Evolutionary conservation across 2,113 vertebrate species (phyloP).

Genomic region (Salvelinus alpinus): DNA sequence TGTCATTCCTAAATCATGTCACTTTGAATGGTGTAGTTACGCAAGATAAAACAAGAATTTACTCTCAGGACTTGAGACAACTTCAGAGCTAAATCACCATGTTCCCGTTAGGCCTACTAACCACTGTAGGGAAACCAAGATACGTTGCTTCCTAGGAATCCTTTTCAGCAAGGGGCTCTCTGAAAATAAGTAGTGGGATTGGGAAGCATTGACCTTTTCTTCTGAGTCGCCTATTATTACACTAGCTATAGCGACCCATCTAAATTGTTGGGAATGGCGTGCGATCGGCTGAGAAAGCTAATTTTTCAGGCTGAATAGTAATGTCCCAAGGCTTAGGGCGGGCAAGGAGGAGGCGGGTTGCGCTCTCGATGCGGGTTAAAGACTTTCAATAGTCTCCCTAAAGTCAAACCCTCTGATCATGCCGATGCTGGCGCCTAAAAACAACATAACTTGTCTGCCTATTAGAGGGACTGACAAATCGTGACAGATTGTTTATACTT

Average conservation of each 20-base stretch:
- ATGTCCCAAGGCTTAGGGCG: slow-evolving; percentile 83
- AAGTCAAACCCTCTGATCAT: slow-evolving; percentile 86
- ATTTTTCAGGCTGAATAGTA: slow-evolving; percentile 78
- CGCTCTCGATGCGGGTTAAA: slow-evolving; percentile 83
- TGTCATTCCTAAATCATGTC: slow-evolving; percentile 5
- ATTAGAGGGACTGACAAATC: slow-evolving; percentile 89
- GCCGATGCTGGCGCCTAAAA: slow-evolving; percentile 96
- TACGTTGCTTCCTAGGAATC: slow-evolving; percentile 29
- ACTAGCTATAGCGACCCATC: slow-evolving; percentile 41
- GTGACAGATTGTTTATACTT: slow-evolving; percentile 91
- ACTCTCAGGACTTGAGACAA: neutral
- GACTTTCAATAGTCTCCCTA: slow-evolving; percentile 85
- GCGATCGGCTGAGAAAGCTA: slow-evolving; percentile 74
- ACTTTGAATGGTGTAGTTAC: slow-evolving; percentile 32
- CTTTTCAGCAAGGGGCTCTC: slow-evolving; percentile 40
- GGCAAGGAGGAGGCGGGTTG: slow-evolving; percentile 66
- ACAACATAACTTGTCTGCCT: slow-evolving; percentile 95
- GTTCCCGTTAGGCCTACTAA: too few relatives aligned
- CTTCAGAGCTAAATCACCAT: slow-evolving; percentile 10
- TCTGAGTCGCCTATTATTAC: slow-evolving; percentile 26
- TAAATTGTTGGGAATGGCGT: slow-evolving; percentile 71
- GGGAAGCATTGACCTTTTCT: slow-evolving; percentile 60
- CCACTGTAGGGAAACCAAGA: neutral
- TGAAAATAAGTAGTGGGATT: slow-evolving; percentile 44
- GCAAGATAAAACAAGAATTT: slow-evolving; percentile 11